Evolutionary conservation across 2,113 vertebrate species (phyloP), one percentile per base, ranked within the genome.

Genomic region (Coturnix japonica): DNA sequence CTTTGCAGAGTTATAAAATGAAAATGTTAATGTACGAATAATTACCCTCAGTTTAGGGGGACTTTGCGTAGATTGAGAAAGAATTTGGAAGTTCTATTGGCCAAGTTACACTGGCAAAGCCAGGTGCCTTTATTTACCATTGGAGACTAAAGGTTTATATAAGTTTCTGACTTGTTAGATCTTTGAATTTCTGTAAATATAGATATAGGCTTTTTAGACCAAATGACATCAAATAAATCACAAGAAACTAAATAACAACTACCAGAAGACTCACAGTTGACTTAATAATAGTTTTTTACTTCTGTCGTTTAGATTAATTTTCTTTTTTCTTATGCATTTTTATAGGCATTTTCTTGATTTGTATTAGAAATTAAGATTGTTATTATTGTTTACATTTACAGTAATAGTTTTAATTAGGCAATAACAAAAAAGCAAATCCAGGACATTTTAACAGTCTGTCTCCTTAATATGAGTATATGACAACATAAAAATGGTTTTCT

Each of bases 71-170:
- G 44, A 71, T 4, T 2, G 59, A 93, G 81, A 85, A 83, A 21
- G 22, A 71, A 78, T 87, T 63, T 31, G 67, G 53, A 51, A 90
- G 33, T 51, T 79, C 67, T 33, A 59, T 80, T 19, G n/a, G 39
- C 76, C 63, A 61, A 87, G 85, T 75, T 90, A 88, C 37, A 82
- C 41, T 73, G 83, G 77, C 39, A 75, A 91, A 94, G 64, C 49
- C 17, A 84, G 59, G 17, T 54, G 39, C 7, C 9, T 47, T 81
- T 39, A 51, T 77, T 57, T 65, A 30, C 18, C 69, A 5, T 37
- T 65, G 13, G 41, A 70, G 70, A 9, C 10, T 53, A 22, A 19
- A 43, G 3, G 7, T 54, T 74, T 69, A 30, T 31, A 1, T 35
- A 65, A 39, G 43, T 16, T 9, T 70, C 46, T 37, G 11, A 22